These are phyloP conservation scores for Macrotrachela quadricornifera DNA, from an alignment of 1,140 invertebrate genomes.

Conservation along the genomic window DNA sequence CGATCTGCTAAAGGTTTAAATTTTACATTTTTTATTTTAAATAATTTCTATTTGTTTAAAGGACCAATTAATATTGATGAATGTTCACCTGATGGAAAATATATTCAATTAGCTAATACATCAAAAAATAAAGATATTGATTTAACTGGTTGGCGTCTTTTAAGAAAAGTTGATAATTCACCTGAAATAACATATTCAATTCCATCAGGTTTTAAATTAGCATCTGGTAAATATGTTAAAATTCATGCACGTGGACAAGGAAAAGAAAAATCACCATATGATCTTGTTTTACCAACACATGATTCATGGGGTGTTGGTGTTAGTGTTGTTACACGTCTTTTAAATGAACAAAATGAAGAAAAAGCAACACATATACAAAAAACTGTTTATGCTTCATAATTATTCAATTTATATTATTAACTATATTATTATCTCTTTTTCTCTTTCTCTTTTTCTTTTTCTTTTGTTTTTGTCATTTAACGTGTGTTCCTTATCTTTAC, in stretches of 20 bases:
- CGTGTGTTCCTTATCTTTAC: too few relatives aligned
- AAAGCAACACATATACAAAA: constrained; percentile 28
- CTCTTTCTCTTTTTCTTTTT: too few relatives aligned
- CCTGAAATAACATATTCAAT: constrained; percentile 6
- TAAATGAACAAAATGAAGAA: constrained; percentile 26
- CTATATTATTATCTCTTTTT: too few relatives aligned
- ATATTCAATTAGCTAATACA: constrained; percentile 33
- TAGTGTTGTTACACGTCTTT: constrained; percentile 23
- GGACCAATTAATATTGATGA: constrained; percentile 31
- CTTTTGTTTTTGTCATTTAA: too few relatives aligned
- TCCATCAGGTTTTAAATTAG: constrained; percentile 3
- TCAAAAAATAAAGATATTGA: constrained; percentile 14
- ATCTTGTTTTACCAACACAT: constrained; percentile 9
- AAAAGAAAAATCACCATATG: not conserved
- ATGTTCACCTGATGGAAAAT: constrained; percentile 33
- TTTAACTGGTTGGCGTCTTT: constrained; percentile 4
- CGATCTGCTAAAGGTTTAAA: constrained; percentile 26
- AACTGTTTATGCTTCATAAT: constrained; percentile 14
- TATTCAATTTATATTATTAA: not conserved
- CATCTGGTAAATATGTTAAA: constrained; percentile 2
- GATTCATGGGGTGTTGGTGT: constrained; percentile 24
- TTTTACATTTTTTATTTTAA: too few relatives aligned
- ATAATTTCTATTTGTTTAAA: too few relatives aligned
- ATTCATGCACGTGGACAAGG: constrained; percentile 9
- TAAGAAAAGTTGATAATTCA: constrained; percentile 4